Evolutionary conservation across 1,140 invertebrate genomes (phyloP).

Genomic region (Mya arenaria): DNA sequence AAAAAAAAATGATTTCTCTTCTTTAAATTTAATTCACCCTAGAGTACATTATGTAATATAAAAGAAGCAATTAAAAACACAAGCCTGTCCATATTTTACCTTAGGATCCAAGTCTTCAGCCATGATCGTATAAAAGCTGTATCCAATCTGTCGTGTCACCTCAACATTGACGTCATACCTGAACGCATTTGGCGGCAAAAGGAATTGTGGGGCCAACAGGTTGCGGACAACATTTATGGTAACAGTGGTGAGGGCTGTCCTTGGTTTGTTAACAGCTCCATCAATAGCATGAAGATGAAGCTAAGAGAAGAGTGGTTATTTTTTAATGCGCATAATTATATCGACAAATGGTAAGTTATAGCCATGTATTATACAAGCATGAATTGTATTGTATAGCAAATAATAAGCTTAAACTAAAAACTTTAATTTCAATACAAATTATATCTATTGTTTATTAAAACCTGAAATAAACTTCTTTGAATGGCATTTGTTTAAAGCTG

Average conservation of each 20-base stretch:
- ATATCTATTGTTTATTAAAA: no score
- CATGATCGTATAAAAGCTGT: background rate
- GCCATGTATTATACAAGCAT: no score
- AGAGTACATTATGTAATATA: background rate
- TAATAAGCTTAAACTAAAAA: no score
- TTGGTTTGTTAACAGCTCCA: background rate
- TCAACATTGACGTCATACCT: slow-evolving; percentile 13
- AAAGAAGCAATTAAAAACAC: background rate
- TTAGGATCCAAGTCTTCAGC: slow-evolving; percentile 23
- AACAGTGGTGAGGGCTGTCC: background rate
- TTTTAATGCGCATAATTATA: no score
- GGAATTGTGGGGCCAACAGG: background rate
- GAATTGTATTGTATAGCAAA: no score
- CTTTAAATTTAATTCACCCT: background rate
- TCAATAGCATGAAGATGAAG: slow-evolving; percentile 17
- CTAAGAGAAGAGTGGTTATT: no score
- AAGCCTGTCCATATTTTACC: no score
- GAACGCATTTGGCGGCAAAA: background rate
- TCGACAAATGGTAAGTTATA: no score
- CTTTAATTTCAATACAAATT: no score
- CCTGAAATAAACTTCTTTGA: no score
- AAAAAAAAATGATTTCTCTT: background rate
- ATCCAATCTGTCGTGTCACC: background rate
- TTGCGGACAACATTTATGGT: slow-evolving; percentile 13
- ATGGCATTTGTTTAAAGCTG: no score